A percentile compares a stretch with the other conserved stretches of the same genome.
Evolutionary conservation across 2,888 invertebrate species (phyloP).

Genomic region (Neoscelio sp.): DNA sequence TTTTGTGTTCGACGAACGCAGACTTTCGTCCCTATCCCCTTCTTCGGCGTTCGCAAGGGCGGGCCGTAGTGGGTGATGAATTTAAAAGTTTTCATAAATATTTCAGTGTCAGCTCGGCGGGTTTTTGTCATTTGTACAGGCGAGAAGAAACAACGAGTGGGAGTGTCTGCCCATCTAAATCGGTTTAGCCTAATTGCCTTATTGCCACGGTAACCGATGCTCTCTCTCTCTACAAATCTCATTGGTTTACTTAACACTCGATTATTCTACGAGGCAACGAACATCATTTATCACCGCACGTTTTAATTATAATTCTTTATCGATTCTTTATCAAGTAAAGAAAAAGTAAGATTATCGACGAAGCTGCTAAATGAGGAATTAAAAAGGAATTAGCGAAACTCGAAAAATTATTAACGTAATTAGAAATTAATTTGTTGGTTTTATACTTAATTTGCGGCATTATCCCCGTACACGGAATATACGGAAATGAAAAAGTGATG

Average conservation of each 20-base stretch:
- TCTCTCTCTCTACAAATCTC: slow-evolving; percentile 10
- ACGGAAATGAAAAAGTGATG: too few species aligned
- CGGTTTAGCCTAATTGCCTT: slow-evolving; percentile 64
- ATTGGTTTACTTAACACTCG: slow-evolving; percentile 20
- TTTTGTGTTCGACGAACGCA: too few species aligned
- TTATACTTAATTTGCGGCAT: too few species aligned
- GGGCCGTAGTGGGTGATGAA: slow-evolving; percentile 44
- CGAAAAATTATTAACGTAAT: too few species aligned
- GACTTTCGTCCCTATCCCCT: slow-evolving; percentile 33
- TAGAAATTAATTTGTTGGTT: too few species aligned
- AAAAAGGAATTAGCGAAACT: too few species aligned
- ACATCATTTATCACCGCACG: neutral
- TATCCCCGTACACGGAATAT: slow-evolving; percentile 4
- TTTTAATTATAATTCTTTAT: too few species aligned
- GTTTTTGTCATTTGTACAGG: slow-evolving; percentile 78
- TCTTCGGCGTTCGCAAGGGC: slow-evolving; percentile 5
- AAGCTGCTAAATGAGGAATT: too few species aligned
- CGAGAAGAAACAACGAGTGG: slow-evolving; percentile 66
- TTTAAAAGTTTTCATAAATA: slow-evolving; percentile 75
- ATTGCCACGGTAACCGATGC: slow-evolving; percentile 38
- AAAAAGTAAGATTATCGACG: too few species aligned
- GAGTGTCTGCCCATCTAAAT: slow-evolving; percentile 63
- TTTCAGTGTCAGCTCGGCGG: slow-evolving; percentile 76
- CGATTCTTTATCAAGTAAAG: too few species aligned
- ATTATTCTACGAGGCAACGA: neutral